Evolutionary conservation across 1,140 invertebrate species (phyloP).

Genomic region (Ooceraea biroi): DNA sequence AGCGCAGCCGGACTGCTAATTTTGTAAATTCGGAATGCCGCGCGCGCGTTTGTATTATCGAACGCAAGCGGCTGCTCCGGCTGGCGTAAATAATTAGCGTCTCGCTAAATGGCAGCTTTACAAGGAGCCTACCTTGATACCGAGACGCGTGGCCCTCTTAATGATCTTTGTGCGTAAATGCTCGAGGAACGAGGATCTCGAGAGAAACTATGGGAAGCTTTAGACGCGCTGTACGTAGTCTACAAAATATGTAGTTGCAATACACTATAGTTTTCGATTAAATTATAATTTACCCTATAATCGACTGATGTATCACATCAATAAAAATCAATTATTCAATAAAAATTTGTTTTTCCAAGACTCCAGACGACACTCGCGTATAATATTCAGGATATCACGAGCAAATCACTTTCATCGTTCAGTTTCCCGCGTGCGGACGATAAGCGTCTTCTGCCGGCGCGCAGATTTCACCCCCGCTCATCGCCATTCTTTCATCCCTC

Average conservation of each 20-base stretch:
- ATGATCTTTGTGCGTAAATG: constrained; percentile 9
- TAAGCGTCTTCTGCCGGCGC: constrained; percentile 47
- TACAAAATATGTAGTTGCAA: too few species aligned
- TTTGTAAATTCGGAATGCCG: constrained; percentile 43
- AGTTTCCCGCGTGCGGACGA: constrained; percentile 3
- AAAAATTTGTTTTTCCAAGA: too few species aligned
- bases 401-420: constrained; percentile 14
- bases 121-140: constrained; percentile 5
- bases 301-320: too few species aligned
- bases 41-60: constrained; percentile 13
- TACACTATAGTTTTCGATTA: neutral
- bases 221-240: neutral
- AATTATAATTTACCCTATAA: neutral
- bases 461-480: constrained; percentile 26
- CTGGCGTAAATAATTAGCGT: constrained; percentile 43
- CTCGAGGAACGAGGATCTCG: neutral
- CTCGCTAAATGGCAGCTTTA: constrained; percentile 25
- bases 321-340: too few species aligned
- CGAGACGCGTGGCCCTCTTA: neutral
- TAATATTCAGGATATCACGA: constrained; percentile 12
- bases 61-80: neutral
- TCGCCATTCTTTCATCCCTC: constrained; percentile 67
- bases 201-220: neutral
- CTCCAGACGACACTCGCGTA: neutral
- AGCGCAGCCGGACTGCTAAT: constrained; percentile 18